A percentile compares a stretch with the other conserved stretches of the same genome.
phyloP scores from a whole-genome alignment of 37 sponge, comb jelly and placozoan genomes.

The Petrosia ficiformis region DNA sequence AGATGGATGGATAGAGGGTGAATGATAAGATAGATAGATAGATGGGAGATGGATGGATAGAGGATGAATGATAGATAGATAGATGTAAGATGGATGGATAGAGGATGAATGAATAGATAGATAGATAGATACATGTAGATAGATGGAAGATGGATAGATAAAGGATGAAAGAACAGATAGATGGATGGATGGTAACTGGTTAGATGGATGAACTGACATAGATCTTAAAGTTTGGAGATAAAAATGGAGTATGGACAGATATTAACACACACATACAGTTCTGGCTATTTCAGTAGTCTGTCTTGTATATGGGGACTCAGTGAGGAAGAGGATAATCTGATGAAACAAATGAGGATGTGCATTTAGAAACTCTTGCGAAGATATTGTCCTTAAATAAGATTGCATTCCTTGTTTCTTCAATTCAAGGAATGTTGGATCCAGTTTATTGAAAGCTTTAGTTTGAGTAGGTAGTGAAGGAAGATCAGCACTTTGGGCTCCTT shows the following conservation, averaged over 20 bases:
- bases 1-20: too few relatives aligned
- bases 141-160: background rate
- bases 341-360: constrained; percentile 21
- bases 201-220: too few relatives aligned
- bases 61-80: too few relatives aligned
- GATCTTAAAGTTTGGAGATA: too few relatives aligned
- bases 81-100: too few relatives aligned
- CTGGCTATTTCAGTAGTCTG: constrained; percentile 34
- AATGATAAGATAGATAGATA: too few relatives aligned
- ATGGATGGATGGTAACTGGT: too few relatives aligned
- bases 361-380: constrained; percentile 26
- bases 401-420: constrained; percentile 33
- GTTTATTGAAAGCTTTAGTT: constrained; percentile 40
- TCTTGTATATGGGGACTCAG: constrained; percentile 26
- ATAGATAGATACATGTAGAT: background rate
- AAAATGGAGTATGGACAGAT: background rate
- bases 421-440: constrained; percentile 45
- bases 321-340: constrained; percentile 36
- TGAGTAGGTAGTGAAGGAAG: constrained; percentile 15
- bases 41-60: too few relatives aligned
- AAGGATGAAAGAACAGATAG: too few relatives aligned
- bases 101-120: background rate
- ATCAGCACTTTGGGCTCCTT: background rate
- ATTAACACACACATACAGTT: constrained; percentile 21
- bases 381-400: constrained; percentile 32